Conservation (phyloP, 2,888 invertebrate species). For the Parapristionchus giblindavisi region DNA sequence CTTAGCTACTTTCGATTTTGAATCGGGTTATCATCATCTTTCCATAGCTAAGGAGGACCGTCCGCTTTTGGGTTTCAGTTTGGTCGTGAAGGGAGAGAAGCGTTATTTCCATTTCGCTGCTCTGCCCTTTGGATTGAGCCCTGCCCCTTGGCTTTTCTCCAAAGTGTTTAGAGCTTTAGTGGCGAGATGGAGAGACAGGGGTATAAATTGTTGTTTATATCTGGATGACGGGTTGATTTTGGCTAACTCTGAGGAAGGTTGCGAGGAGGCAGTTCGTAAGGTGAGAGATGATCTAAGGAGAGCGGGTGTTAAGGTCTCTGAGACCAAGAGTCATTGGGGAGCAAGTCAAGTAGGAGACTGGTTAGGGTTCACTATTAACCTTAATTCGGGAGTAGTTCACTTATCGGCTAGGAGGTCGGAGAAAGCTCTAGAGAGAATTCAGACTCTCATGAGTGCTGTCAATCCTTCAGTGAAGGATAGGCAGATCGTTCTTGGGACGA, state of each 20-base stretch:
- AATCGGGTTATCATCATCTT: slow-evolving; percentile 26
- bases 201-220: slow-evolving; percentile 11
- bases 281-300: not conserved
- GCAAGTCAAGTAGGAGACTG: not conserved
- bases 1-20: slow-evolving; percentile 4
- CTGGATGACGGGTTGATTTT: slow-evolving; percentile 15
- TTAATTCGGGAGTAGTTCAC: not conserved
- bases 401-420: not conserved
- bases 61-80: not conserved
- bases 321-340: not conserved
- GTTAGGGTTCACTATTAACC: not conserved
- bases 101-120: not conserved
- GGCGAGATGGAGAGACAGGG: not conserved
- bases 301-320: not conserved
- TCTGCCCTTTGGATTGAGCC: slow-evolving; percentile 1
- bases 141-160: slow-evolving; percentile 21
- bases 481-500: not conserved
- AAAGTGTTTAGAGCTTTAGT: slow-evolving; percentile 7
- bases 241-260: not conserved
- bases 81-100: no score
- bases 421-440: not conserved
- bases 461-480: not conserved
- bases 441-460: not conserved
- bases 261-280: not conserved
- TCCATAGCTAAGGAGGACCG: not conserved